Conservation (phyloP, 2,113 vertebrate species). For the Dipodomys spectabilis region DNA sequence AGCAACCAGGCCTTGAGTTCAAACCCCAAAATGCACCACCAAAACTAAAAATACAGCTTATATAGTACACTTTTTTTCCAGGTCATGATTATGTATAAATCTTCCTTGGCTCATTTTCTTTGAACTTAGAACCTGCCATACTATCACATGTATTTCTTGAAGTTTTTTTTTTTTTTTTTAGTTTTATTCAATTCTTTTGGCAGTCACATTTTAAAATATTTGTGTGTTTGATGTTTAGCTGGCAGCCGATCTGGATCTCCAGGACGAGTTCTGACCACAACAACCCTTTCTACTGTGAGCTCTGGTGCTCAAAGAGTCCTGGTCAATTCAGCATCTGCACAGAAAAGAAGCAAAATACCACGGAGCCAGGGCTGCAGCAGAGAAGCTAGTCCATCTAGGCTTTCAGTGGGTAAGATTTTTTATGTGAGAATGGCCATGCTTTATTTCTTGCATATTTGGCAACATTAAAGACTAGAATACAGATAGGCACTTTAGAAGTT, state of each 20-base stretch:
- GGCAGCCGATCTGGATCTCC: slow-evolving; percentile 98
- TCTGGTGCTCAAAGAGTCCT: slow-evolving; percentile 93
- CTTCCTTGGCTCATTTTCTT: slow-evolving; percentile 60
- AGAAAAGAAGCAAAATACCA: slow-evolving; percentile 96
- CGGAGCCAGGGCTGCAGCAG: slow-evolving; percentile 98
- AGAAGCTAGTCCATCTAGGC: slow-evolving; percentile 95
- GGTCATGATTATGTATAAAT: background rate
- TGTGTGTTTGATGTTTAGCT: slow-evolving; percentile 88
- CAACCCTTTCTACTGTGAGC: slow-evolving; percentile 94
- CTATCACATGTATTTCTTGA: slow-evolving; percentile 19
- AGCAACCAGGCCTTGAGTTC: no score
- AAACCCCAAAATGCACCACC: no score
- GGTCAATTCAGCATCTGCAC: slow-evolving; percentile 88
- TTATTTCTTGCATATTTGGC: background rate
- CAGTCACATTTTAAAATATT: background rate
- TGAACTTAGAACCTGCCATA: slow-evolving; percentile 69
- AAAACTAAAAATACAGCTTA: no score
- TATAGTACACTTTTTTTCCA: background rate
- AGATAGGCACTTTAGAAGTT: background rate
- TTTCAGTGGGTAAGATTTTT: slow-evolving; percentile 94
- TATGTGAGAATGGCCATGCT: background rate
- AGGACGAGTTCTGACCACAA: slow-evolving; percentile 95
- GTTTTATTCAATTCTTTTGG: background rate
- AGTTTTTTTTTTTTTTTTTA: background rate
- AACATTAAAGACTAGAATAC: background rate